These are phyloP conservation scores for Phoebastria nigripes DNA, from an alignment of 2,797 vertebrate species.

Conservation along the genomic window DNA sequence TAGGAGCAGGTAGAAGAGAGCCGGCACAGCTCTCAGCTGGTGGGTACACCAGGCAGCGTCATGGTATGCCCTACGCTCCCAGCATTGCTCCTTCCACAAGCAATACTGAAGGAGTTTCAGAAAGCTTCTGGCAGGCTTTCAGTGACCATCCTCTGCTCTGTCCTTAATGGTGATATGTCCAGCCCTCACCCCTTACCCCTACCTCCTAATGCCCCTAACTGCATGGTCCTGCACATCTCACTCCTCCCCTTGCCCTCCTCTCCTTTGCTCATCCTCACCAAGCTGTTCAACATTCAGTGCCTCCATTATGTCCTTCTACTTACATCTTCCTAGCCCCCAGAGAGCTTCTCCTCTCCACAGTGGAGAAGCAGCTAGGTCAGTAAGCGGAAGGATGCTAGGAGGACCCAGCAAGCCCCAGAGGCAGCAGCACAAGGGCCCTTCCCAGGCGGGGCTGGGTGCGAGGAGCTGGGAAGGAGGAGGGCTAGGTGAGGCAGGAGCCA, in stretches of 20 bases:
- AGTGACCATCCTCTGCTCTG: accelerated
- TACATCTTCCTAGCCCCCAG: neutral
- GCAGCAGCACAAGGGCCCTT: neutral
- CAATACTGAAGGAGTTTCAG: neutral
- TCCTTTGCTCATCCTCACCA: neutral
- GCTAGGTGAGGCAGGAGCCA: neutral
- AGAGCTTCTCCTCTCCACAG: neutral
- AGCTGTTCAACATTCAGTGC: neutral
- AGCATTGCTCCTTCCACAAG: neutral
- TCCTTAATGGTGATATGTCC: accelerated
- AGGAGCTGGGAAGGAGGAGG: neutral
- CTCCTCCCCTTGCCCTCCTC: neutral
- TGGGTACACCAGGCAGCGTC: neutral
- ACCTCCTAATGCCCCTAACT: neutral
- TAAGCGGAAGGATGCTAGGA: neutral
- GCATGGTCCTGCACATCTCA: accelerated
- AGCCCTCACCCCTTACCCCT: neutral
- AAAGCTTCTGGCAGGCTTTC: neutral
- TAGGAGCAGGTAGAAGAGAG: neutral
- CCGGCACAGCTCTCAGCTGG: accelerated
- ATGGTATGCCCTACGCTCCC: neutral
- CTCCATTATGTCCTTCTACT: neutral
- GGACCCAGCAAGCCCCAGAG: neutral
- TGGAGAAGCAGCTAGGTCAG: neutral
- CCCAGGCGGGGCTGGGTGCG: accelerated